These are phyloP conservation scores for Rhinoraja longicauda DNA, from an alignment of 2,797 vertebrate genomes.

Conservation along the genomic window DNA sequence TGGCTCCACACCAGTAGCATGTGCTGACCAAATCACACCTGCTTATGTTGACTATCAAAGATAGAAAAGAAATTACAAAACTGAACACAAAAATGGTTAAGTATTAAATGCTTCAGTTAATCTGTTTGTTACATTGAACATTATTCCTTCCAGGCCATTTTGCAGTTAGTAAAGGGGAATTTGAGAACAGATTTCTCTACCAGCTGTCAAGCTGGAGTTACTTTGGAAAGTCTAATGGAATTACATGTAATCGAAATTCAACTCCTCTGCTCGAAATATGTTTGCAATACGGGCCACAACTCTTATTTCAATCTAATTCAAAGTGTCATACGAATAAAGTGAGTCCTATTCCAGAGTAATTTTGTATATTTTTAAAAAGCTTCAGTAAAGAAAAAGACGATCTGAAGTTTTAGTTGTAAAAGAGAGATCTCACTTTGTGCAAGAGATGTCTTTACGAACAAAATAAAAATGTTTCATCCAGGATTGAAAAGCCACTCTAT, in stretches of 20 bases:
- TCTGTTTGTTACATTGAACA: conserved; percentile 6
- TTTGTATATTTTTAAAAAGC: not conserved
- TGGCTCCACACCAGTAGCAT: not conserved
- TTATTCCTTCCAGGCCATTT: not conserved
- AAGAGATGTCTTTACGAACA: conserved; percentile 49
- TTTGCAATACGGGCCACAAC: not conserved
- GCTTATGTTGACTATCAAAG: not conserved
- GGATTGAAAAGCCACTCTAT: conserved; percentile 54
- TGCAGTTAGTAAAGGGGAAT: conserved; percentile 2
- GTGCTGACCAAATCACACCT: too few relatives aligned
- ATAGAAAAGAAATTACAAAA: not conserved
- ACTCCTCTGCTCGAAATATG: not conserved
- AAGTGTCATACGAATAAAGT: not conserved
- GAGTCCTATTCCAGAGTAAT: conserved; percentile 23
- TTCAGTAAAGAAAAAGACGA: conserved; percentile 42
- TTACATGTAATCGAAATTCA: not conserved
- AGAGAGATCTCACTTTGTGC: conserved; percentile 42
- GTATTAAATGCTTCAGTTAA: not conserved
- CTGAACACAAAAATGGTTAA: not conserved
- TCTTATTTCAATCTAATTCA: not conserved
- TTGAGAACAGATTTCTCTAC: not conserved
- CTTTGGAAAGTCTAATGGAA: not conserved
- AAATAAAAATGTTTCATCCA: conserved; percentile 54
- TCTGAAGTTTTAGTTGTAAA: conserved; percentile 37
- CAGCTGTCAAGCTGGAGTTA: not conserved